Evolutionary conservation across 1,140 invertebrate genomes (phyloP), one percentile per base, ranked within the genome.

Genomic region (Danaus melanippus): DNA sequence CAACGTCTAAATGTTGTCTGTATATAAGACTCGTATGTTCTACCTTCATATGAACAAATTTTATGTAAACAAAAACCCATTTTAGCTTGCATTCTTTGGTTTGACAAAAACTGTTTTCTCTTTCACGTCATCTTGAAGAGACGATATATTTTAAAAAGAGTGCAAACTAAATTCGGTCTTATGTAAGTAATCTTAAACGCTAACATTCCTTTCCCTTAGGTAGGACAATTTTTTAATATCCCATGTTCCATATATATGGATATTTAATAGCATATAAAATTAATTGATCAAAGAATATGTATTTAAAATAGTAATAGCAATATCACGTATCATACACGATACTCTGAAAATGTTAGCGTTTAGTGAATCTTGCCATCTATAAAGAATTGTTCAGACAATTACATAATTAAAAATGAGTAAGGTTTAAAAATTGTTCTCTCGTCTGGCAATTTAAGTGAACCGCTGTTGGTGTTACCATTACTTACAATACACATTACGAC

Each of bases 401-500:
- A n/a, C n/a, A n/a, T n/a, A 7, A 32, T 45, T 21, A 8, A 52
- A 9, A 39, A 12, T 21, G 40, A 8, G 17, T 12, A 47, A 47
- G 17, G 10, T 11, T 48, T 8, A 17, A 42, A 47, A 48, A 48
- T 39, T 54, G 10, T 47, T 12, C 12, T 11, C 44, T 46, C 42
- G 55, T 71, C 66, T 61, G 54, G 57, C 61, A 66, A 69, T 79
- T 76, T 69, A 64, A 71, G 64, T 62, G 66, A 69, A 69, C 54
- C 61, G 79, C 71, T 74, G 74, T 74, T 76, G 73, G 83, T 84
- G 83, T 86, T 86, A 86, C 83, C 83, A 83, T 62, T 82, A 76
- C 67, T 60, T 64, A 67, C 76, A 81, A 76, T 76, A 70, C 69
- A 78, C 73, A 81, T 74, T 78, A 69, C 69, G 74, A 76, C 71